Percentiles rank a stretch among this genome's conserved stretches.
Evolutionary conservation across 2,113 vertebrate species (phyloP).

Genomic region (Myxocyprinus asiaticus): DNA sequence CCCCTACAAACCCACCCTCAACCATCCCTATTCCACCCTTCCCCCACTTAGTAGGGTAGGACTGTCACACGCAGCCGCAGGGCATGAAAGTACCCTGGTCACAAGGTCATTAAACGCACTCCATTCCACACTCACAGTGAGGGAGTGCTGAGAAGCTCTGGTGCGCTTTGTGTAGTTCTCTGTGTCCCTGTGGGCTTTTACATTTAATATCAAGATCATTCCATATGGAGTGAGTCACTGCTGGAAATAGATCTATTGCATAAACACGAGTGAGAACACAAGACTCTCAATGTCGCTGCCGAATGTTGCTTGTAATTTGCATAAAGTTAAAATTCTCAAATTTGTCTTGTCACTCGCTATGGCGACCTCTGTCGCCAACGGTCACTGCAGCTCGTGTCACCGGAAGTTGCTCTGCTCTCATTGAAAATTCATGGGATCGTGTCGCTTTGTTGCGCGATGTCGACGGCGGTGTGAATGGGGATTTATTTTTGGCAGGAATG

Average conservation of each 20-base stretch:
- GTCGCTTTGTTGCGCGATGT: too few species aligned
- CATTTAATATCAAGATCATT: slow-evolving; percentile 58
- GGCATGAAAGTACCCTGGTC: slow-evolving; percentile 28
- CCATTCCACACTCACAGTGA: slow-evolving; percentile 7
- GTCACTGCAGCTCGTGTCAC: too few species aligned
- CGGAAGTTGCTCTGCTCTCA: too few species aligned
- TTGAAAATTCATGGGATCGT: too few species aligned
- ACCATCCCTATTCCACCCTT: not conserved
- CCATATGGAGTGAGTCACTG: slow-evolving; percentile 52
- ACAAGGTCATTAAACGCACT: slow-evolving; percentile 48
- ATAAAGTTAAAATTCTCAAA: too few species aligned
- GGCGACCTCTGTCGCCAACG: too few species aligned
- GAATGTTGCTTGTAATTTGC: too few species aligned
- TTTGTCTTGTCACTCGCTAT: too few species aligned
- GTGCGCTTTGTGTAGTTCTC: slow-evolving; percentile 38
- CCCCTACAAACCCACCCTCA: slow-evolving; percentile 31
- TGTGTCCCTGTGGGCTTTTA: slow-evolving; percentile 36
- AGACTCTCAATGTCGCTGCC: not conserved
- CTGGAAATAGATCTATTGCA: slow-evolving; percentile 57
- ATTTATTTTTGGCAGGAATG: too few species aligned
- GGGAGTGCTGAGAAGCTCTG: slow-evolving; percentile 21
- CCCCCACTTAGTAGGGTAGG: slow-evolving; percentile 18
- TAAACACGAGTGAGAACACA: slow-evolving; percentile 51
- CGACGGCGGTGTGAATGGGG: too few species aligned
- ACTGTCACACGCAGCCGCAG: slow-evolving; percentile 16